Evolutionary conservation across 2,888 invertebrate species (phyloP), one percentile per base, ranked within the genome.

Genomic region (Cryptosula pallasiana): DNA sequence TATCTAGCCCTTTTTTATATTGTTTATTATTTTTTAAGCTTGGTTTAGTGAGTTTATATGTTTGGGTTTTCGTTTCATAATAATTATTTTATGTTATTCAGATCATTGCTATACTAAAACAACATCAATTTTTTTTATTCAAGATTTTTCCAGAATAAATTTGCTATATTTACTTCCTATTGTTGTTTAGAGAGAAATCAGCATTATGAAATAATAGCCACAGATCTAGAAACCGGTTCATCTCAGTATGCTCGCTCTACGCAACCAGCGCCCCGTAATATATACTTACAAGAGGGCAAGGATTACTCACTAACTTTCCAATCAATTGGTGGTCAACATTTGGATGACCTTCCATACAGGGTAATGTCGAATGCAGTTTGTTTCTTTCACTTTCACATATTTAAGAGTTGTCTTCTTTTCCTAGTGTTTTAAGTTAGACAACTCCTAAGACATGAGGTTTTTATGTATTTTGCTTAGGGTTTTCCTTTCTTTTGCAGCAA

Each of bases 301-400:
- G n/a, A 57, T 25, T 57, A 57, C 23, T 57, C 57, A 13, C 5
- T 57, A 13, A 57, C 57, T 23, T 57, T 57, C 23, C 57, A 57
- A 5, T 57, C 57, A 13, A 25, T 57, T 13, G 57, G 57, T 23
- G 57, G 57, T 5, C 57, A 57, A 57, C 25, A 57, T 23, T 25
- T 57, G 16, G 57, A 57, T 57, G 57, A 57, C 57, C 25, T 57
- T 13, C 57, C 57, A n/a, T 57, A 57, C 25, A 57, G 57, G n/a
- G 57, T 57, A 57, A 57, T 23, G 5, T 23, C 57, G 20, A 13
- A 13, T 45, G 20, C 45, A 13, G 20, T 45, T 57, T 23, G 5
- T 57, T 23, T 25, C 25, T 16, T 57, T 9, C 5, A 57, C 5
- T 57, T 57, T 57, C n/a, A 23, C 25, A 5, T 23, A 57, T 23